Conservation (phyloP, 2,888 invertebrate genomes). For the Lucinisca nassula region DNA sequence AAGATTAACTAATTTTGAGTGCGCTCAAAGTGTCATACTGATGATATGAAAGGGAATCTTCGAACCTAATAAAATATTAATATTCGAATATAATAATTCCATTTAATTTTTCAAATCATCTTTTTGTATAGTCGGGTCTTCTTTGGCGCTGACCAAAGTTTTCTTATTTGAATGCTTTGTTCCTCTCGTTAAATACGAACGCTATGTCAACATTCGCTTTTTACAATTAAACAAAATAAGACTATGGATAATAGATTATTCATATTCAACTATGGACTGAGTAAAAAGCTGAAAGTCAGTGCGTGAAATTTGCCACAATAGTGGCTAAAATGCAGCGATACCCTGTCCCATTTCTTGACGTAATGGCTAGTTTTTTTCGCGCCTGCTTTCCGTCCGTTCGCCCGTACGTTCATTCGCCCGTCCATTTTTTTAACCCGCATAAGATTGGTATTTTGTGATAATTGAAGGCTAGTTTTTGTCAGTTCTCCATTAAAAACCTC, state of each 20-base stretch:
- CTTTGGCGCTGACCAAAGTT: conserved; percentile 1
- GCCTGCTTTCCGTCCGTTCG: too few relatives aligned
- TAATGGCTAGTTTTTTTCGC: too few relatives aligned
- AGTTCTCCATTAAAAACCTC: too few relatives aligned
- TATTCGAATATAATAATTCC: conserved; percentile 8
- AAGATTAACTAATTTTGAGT: conserved; percentile 8
- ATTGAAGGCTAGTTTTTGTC: too few relatives aligned
- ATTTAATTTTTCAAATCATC: conserved; percentile 10
- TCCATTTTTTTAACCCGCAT: too few relatives aligned
- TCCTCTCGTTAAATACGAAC: neutral
- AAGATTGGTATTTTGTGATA: too few relatives aligned
- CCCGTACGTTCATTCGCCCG: too few relatives aligned
- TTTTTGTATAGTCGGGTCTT: neutral
- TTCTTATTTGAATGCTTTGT: neutral
- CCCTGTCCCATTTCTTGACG: too few relatives aligned
- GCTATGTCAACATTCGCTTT: neutral
- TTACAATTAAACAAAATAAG: neutral
- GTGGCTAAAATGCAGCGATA: too few relatives aligned
- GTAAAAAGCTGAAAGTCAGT: too few relatives aligned
- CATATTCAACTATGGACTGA: neutral
- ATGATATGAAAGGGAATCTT: conserved; percentile 2
- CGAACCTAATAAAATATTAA: neutral
- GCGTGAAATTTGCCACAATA: too few relatives aligned
- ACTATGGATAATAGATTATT: neutral
- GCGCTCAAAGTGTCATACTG: neutral